A percentile compares a stretch with the other conserved stretches of the same genome.
phyloP scores from a whole-genome alignment of 1,140 invertebrate genomes.

The Drosophila gunungcola region DNA sequence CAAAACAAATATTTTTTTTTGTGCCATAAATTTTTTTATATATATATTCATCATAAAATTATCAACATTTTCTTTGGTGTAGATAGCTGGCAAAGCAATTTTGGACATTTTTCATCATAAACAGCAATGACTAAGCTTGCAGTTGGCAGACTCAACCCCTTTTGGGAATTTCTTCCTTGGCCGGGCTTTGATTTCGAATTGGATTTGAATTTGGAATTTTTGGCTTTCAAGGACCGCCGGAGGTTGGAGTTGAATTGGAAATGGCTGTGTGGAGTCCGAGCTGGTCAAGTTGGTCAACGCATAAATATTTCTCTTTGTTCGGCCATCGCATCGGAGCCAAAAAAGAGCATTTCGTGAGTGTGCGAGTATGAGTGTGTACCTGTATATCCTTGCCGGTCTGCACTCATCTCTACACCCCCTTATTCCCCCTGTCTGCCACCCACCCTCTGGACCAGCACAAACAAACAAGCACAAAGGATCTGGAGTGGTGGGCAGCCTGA shows the following conservation, averaged over 20 bases:
- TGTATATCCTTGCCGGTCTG: slow-evolving; percentile 12
- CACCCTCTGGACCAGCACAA: slow-evolving; percentile 40
- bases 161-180: slow-evolving; percentile 33
- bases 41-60: background rate
- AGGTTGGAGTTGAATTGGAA: slow-evolving; percentile 17
- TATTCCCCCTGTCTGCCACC: too few species aligned
- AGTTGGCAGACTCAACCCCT: slow-evolving; percentile 23
- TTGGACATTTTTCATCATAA: slow-evolving; percentile 83
- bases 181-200: slow-evolving; percentile 76
- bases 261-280: slow-evolving; percentile 29
- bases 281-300: slow-evolving; percentile 66
- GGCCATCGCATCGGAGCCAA: slow-evolving; percentile 30
- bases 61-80: background rate
- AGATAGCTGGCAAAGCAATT: slow-evolving; percentile 59
- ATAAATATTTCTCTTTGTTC: slow-evolving; percentile 82
- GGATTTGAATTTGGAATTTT: slow-evolving; percentile 81
- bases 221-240: slow-evolving; percentile 58
- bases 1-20: background rate
- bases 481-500: slow-evolving; percentile 2
- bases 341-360: slow-evolving; percentile 41
- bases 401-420: slow-evolving; percentile 8
- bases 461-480: slow-evolving; percentile 35
- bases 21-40: background rate
- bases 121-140: slow-evolving; percentile 48
- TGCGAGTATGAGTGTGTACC: slow-evolving; percentile 5